Percentiles rank a stretch among this genome's conserved stretches.
phyloP scores from a whole-genome alignment of 2,113 vertebrate genomes.

The Xiphorhynchus elegans region DNA sequence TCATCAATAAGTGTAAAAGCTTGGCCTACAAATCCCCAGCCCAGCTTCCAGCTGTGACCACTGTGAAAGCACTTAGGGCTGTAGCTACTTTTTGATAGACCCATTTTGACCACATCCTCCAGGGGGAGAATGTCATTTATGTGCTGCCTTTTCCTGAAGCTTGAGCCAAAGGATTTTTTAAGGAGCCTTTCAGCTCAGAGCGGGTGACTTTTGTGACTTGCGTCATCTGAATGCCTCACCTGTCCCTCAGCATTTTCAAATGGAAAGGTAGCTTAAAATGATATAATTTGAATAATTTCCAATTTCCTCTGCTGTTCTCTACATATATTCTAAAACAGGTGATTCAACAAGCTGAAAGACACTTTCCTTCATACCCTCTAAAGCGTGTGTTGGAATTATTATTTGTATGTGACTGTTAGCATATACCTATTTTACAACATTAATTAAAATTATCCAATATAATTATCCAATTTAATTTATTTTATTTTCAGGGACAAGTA shows the following conservation, averaged over 20 bases:
- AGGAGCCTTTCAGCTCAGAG: background rate
- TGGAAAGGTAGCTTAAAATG: background rate
- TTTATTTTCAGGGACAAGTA: background rate
- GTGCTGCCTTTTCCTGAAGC: background rate
- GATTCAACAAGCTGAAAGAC: background rate
- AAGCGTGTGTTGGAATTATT: background rate
- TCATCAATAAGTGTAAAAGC: background rate
- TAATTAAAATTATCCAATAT: background rate
- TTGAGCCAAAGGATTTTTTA: background rate
- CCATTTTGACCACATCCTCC: background rate
- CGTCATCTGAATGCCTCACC: background rate
- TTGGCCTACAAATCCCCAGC: background rate
- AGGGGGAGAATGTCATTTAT: background rate
- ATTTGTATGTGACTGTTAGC: background rate
- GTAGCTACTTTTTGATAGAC: background rate
- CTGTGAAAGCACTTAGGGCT: background rate
- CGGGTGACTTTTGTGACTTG: background rate
- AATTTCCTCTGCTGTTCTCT: background rate
- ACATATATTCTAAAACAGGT: background rate
- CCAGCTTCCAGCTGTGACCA: slow-evolving; percentile 24
- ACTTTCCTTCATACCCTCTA: background rate
- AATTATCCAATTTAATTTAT: background rate
- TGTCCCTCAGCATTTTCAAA: background rate
- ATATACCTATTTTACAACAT: background rate
- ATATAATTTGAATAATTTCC: background rate